Percentiles rank a stretch among this genome's conserved stretches.
Conservation (phyloP, 2,797 vertebrate species). For the Halcyon chelicuti region DNA sequence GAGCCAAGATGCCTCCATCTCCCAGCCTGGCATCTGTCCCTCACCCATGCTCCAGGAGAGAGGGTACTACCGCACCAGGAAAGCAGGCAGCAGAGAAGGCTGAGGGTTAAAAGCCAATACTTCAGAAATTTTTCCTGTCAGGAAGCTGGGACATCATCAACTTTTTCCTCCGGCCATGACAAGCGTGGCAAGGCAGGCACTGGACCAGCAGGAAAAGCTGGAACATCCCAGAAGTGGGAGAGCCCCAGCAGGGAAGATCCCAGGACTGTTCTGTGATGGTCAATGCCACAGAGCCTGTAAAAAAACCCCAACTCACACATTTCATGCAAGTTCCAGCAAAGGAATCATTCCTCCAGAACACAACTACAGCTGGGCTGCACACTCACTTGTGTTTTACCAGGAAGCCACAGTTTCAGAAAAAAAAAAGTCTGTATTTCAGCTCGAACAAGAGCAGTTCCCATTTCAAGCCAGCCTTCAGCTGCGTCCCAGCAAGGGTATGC, state of each 20-base stretch:
- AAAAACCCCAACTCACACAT: background rate
- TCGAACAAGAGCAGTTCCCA: background rate
- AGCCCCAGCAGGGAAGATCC: fast-evolving
- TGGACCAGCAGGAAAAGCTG: background rate
- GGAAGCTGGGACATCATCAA: background rate
- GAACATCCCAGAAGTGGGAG: background rate
- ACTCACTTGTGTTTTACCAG: fast-evolving
- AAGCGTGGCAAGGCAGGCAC: fast-evolving
- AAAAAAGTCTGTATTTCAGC: background rate
- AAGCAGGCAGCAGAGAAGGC: background rate
- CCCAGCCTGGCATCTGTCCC: background rate
- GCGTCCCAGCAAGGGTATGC: background rate
- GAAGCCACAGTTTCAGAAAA: background rate
- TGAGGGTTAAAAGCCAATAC: background rate
- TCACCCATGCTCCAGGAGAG: fast-evolving
- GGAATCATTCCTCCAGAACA: background rate
- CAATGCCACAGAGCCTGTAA: background rate
- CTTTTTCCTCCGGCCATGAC: background rate
- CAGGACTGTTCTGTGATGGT: background rate
- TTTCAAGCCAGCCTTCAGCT: background rate
- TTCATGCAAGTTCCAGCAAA: background rate
- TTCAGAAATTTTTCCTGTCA: background rate
- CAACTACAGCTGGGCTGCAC: background rate
- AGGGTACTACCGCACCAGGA: background rate
- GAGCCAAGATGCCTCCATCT: background rate